Evolutionary conservation across 2,113 vertebrate species (phyloP), one percentile per base, ranked within the genome.

Genomic region (Triplophysa siluroides): DNA sequence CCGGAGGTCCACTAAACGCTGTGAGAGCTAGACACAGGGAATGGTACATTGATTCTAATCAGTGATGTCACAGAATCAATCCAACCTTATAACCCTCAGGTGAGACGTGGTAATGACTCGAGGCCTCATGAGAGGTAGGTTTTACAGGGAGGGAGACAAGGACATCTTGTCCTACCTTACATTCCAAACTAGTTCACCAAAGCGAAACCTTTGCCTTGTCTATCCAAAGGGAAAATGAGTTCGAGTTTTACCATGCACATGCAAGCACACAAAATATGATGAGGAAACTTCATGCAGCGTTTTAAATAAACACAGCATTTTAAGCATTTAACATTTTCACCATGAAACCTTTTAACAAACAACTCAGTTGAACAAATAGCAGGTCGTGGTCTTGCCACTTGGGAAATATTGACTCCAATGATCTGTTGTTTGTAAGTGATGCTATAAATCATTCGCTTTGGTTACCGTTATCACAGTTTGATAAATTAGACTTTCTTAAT

Each of bases 401-500:
- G 88, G 71, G 26, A 68, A 26, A 67, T 69, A 77, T 79, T 75
- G 86, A 83, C 86, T 86, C 81, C 78, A 84, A 84, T 83, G 84
- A 78, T 80, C 76, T 76, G 76, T 75, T 83, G 68, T 78, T 89
- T 68, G 71, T 83, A 81, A 38, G 78, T 24, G 80, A 58, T 8
- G 33, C 75, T 70, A 86, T 81, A 85, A 88, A 87, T 85, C 81
- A 62, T 77, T 84, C 81, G 80, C 87, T 82, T 85, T 84, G 86
- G 85, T 88, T 84, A 85, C 84, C 74, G 24, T 75, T 71, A 80
- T 81, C 79, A 23, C 3, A 29, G 81, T 43, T 41, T 92, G 91
- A 92, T 91, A 89, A 91, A 93, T 90, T 87, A 83, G 82, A 83
- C 87, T 90, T 92, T 87, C 80, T 86, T 89, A 89, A 90, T 86